Evolutionary conservation across 2,797 vertebrate species (phyloP), one percentile per base, ranked within the genome.

Genomic region (Dipus sagitta): DNA sequence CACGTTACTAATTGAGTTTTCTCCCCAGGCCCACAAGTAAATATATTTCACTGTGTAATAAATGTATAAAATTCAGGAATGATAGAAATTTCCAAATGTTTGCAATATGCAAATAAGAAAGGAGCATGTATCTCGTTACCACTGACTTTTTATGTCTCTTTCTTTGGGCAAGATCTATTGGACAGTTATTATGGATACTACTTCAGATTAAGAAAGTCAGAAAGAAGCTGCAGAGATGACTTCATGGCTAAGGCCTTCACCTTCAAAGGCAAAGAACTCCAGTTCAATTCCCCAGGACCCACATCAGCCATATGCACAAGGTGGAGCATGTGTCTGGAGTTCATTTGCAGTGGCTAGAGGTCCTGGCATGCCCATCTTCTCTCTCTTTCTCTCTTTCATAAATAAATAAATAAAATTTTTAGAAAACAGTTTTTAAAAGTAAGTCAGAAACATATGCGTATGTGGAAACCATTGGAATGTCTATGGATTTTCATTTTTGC

Each of bases 101-200:
- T 87, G 38, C 38, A 72, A 91, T 90, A 80, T 30, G 28, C 21
- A 58, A 71, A 26, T 68, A n/a, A 65, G 72, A 94, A 92, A 38
- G 9, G 13, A 38, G 6, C 17, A 38, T 26, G 30, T 21, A 5
- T 88, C 65, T 91, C n/a, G 15, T 6, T 1, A 12, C 1, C 24
- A 21, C 65, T 76, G 80, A 24, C 8, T 72, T 7, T 34, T 80
- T 54, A 58, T 0, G 0, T 78, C n/a, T 88, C 23, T 78, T 87
- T 94, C 80, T 86, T 90, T 58, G 14, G 76, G 42, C 18, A 83
- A 38, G 5, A 30, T 72, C 54, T 62, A 3, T 30, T 91, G 13
- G 34, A 70, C 30, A 62, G 62, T 34, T 70, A 74, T 83, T 82
- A 86, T 74, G 18, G 10, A n/a, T 83, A 67, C 90, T 78, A 58